These are phyloP conservation scores for Chelonia mydas DNA, from an alignment of 2,797 vertebrate species.

Conservation along the genomic window DNA sequence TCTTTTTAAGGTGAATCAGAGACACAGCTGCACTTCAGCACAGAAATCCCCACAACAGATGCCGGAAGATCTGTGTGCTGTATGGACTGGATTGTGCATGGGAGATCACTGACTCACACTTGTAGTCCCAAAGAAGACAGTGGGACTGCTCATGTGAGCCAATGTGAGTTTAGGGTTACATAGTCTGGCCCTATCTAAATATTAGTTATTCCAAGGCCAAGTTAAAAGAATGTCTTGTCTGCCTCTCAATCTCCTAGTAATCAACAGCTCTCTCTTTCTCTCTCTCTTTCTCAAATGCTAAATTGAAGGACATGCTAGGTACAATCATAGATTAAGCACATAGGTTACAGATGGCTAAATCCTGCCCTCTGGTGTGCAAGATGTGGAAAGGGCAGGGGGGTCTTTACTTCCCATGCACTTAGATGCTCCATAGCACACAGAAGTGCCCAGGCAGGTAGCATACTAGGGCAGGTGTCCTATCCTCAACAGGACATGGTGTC, in stretches of 20 bases:
- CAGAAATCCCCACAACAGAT: conserved; percentile 5
- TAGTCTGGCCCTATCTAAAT: neutral
- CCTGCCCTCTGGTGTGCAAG: conserved; percentile 49
- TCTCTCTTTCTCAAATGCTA: neutral
- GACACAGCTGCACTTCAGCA: conserved; percentile 5
- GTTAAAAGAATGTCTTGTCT: neutral
- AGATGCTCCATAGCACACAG: neutral
- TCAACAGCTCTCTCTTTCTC: neutral
- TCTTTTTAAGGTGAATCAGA: conserved; percentile 32
- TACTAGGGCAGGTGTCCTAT: neutral
- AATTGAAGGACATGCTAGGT: neutral
- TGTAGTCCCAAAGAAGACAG: neutral
- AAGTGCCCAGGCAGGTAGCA: neutral
- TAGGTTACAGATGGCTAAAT: neutral
- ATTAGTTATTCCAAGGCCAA: neutral
- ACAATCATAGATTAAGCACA: neutral
- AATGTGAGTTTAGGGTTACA: neutral
- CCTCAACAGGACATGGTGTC: neutral
- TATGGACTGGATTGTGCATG: neutral
- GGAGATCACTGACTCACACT: neutral
- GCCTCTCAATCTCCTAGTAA: neutral
- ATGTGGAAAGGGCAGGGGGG: neutral
- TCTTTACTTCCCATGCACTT: no score
- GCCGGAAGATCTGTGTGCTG: neutral
- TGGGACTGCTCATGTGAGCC: accelerated